A percentile compares a stretch with the other conserved stretches of the same genome.
phyloP scores from a whole-genome alignment of 2,113 vertebrate genomes.

The Dendropsophus ebraccatus region DNA sequence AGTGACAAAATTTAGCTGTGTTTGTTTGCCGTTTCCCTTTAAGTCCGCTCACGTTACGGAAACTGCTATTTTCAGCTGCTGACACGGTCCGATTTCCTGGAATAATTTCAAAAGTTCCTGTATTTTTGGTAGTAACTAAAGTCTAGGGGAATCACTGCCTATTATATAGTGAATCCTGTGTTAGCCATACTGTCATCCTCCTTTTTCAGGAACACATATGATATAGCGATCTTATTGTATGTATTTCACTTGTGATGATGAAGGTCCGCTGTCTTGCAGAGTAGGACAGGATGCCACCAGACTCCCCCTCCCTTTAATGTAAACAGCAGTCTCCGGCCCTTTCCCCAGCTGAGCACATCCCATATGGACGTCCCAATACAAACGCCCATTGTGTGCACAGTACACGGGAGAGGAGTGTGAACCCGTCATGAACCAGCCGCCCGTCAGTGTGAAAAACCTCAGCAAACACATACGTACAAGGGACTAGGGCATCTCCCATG shows the following conservation, averaged over 20 bases:
- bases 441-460: slow-evolving; percentile 20
- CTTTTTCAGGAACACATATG: no score
- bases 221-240: not conserved
- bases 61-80: not conserved
- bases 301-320: not conserved
- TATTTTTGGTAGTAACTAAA: no score
- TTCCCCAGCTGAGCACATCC: not conserved
- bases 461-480: slow-evolving; percentile 1
- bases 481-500: not conserved
- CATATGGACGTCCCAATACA: not conserved
- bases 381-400: slow-evolving; percentile 28
- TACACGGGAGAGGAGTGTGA: not conserved
- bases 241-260: not conserved
- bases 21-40: not conserved
- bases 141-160: no score
- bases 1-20: no score
- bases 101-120: not conserved
- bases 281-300: not conserved
- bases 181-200: no score
- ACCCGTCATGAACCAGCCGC: slow-evolving; percentile 20
- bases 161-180: no score
- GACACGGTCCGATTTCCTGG: not conserved
- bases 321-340: not conserved
- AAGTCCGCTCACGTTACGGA: not conserved
- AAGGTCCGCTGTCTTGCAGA: not conserved